A percentile compares a stretch with the other conserved stretches of the same genome.
Evolutionary conservation across 2,113 vertebrate species (phyloP).

Genomic region (Platysternon megacephalum): DNA sequence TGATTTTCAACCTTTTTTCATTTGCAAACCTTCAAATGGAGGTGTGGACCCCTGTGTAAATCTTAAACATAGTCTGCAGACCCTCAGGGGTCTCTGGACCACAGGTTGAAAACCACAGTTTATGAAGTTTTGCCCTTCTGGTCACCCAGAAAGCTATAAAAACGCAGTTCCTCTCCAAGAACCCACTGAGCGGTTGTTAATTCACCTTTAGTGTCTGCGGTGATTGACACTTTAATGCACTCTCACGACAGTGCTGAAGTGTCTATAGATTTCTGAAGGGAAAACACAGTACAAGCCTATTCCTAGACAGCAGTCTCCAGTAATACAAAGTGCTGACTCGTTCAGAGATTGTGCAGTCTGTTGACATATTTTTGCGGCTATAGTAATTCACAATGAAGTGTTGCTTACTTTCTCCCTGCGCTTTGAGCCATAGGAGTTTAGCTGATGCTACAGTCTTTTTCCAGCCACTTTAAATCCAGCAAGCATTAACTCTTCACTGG

Average conservation of each 20-base stretch:
- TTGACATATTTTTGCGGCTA: not conserved
- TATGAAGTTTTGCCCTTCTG: not conserved
- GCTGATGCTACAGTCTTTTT: conserved; percentile 20
- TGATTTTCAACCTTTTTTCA: not conserved
- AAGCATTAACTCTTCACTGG: not conserved
- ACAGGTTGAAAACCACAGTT: not conserved
- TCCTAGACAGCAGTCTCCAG: not conserved
- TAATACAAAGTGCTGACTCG: not conserved
- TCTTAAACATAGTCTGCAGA: not conserved
- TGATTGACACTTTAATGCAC: not conserved
- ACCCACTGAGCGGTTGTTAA: not conserved
- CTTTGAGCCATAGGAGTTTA: not conserved
- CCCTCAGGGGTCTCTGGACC: too few species aligned
- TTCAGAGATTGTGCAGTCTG: not conserved
- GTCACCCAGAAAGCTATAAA: accelerated
- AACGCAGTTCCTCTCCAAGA: accelerated
- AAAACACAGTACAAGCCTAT: not conserved
- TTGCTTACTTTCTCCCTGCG: not conserved
- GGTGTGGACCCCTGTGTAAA: not conserved
- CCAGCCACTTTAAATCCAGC: conserved; percentile 9
- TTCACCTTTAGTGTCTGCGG: not conserved
- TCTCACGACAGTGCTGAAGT: accelerated
- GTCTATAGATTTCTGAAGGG: not conserved
- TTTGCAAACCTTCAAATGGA: not conserved
- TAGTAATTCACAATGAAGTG: conserved; percentile 22